Base-by-base conservation (phyloP, 2,888 invertebrate species). In the Petrophora chlorosata region DNA sequence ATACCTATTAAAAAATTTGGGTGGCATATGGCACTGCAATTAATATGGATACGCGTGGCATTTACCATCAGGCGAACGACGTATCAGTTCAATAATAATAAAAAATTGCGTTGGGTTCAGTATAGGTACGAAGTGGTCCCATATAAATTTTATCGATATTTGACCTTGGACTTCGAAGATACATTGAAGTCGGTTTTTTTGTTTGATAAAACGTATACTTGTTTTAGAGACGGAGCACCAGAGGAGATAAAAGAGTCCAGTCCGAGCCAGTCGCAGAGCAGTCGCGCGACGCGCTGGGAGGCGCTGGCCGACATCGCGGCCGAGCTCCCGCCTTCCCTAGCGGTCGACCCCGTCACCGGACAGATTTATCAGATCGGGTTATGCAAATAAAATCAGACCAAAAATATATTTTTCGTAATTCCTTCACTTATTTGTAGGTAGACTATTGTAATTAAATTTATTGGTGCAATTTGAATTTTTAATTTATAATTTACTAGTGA, bases 291-390 rank as follows among this genome's bases (percentile, higher is more conserved):
- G 8, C 85, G 91, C 22, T 93, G 93, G 93, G 92, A 93, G 67
- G 92, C 92, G 29, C 87, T 92, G 12, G 92, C 92, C 0, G 93
- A 93, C 72, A 91, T 92, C 47, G 92, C 92, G 17, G 85, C 92
- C 2, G 90, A 92, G 64, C 76, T 91, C 51, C 92, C 91, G 4
- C 79, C 90, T 9, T 82, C 91, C 34, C 83, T 88, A 34, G 83
- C 90, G 30, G 80, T 91, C 29, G 91, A 91, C 63, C 86, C 90
- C 33, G 60, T 87, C 48, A 85, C 91, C 39, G 87, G 87, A 56
- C 85, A 91, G 72, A 87, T 88, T 54, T 90, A 85, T 61, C 66
- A 48, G 16, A 48, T 48, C 7, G 48, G 86, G 36, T 61, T 86
- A 44, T 65, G 81, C 14, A 89, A 87, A 82, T 87, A 80, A 80